Base-by-base conservation (phyloP, 2,888 invertebrate species). In the Mesoligia furuncula region DNA sequence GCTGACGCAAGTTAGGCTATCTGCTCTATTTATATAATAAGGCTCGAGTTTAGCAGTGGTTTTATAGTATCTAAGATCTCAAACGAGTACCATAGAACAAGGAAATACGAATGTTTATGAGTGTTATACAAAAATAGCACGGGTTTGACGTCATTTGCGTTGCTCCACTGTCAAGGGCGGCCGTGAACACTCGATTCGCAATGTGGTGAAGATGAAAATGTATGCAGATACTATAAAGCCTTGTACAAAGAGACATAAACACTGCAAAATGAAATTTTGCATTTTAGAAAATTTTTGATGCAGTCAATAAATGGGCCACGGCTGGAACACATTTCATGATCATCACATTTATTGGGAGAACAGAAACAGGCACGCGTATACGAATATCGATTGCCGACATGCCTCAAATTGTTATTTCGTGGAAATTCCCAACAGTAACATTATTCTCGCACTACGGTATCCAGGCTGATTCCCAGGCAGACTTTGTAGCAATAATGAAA, bases 101-200 rank as follows among this genome's bases (percentile, higher is more conserved):
- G 87, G 87, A 89, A 89, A 88, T 91, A 89, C 85, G 83, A 89
- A 89, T 89, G 90, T 90, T 88, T 88, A 90, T 87, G 85, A 89
- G 85, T 87, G 83, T 67, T 79, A 75, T 78, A 83, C 87, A 83
- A 83, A 89, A 88, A 89, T 88, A 89, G 85, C 83, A 80, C 67
- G 27, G 42, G 77, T 77, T 87, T 88, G 87, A 88, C 88, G 88
- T 88, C 89, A 89, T 78, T 67, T 68, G 84, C 80, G 78, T 80
- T 81, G 85, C 80, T 84, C 84, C 89, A 88, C 87, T 88, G 90
- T 89, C 89, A 89, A 90, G 90, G 90, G 75, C 89, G 54, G 39
- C 61, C 59, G 59, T 65, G 64, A 75, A 73, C 77, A 80, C 80
- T 83, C 70, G 70, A 73, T 79, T 77, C 70, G 73, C 73, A 36